These are phyloP conservation scores for Cosmia pyralina DNA, from an alignment of 2,888 invertebrate species.

Conservation along the genomic window DNA sequence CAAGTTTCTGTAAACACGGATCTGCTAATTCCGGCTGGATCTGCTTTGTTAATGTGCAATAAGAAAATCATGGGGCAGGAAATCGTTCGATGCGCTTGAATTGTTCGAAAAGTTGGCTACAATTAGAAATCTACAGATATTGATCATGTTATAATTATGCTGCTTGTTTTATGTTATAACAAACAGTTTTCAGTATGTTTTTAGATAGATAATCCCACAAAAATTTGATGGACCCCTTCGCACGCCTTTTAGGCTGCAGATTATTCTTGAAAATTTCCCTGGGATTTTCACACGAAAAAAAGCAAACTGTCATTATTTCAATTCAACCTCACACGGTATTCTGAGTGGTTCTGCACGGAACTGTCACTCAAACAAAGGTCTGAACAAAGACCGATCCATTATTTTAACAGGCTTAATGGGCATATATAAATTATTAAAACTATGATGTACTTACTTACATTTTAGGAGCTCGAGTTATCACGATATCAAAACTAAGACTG, in stretches of 20 bases:
- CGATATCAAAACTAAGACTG: conserved; percentile 52
- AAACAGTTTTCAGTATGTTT: not conserved
- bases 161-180: not conserved
- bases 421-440: not conserved
- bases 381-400: not conserved
- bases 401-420: not conserved
- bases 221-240: not conserved
- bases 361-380: no score
- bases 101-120: conserved; percentile 14
- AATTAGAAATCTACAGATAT: not conserved
- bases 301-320: not conserved
- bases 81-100: conserved; percentile 10
- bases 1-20: conserved; percentile 25
- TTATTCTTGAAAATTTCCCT: not conserved
- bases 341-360: not conserved
- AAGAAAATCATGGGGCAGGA: conserved; percentile 24
- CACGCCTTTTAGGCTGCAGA: not conserved
- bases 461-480: conserved; percentile 13
- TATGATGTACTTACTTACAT: conserved; percentile 35
- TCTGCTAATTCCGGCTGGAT: conserved; percentile 28
- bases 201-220: not conserved
- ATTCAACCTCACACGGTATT: not conserved
- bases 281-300: no score
- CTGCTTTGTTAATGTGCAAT: conserved; percentile 14
- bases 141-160: not conserved